phyloP scores from a whole-genome alignment of 2,797 vertebrate species.

The Enteromius anoplus region DNA sequence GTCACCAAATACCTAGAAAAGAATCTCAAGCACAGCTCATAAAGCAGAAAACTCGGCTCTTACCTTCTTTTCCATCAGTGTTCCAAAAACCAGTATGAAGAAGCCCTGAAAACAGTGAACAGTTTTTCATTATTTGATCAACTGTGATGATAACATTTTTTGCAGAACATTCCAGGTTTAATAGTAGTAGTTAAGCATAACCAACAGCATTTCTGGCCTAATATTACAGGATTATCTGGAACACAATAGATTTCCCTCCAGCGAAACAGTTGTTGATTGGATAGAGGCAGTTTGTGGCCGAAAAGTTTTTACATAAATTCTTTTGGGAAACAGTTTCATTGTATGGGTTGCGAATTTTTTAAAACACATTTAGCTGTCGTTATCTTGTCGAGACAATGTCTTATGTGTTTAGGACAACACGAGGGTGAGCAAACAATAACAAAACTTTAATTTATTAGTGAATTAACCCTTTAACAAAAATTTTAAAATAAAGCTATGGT shows the following conservation, averaged over 20 bases:
- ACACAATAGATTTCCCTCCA: neutral
- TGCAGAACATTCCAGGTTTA: neutral
- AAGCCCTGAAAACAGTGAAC: slow-evolving; percentile 40
- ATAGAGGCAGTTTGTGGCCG: no score
- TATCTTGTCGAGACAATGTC: no score
- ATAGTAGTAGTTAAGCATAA: neutral
- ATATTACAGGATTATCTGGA: neutral
- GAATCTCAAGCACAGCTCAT: neutral
- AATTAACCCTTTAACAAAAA: no score
- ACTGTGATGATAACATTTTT: neutral
- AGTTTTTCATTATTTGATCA: neutral
- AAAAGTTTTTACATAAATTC: no score
- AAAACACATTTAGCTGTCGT: no score
- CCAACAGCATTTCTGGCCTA: neutral
- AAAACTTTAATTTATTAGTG: no score
- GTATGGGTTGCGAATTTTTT: no score
- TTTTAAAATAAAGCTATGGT: no score
- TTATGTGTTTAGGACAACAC: no score
- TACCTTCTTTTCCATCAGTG: slow-evolving; percentile 30
- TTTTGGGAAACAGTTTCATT: no score
- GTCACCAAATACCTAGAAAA: neutral
- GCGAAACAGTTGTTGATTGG: neutral
- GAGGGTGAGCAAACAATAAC: no score
- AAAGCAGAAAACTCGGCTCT: neutral
- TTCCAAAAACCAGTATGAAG: slow-evolving; percentile 67